Evolutionary conservation across 2,113 vertebrate species (phyloP).

Genomic region (Grallaria varia): DNA sequence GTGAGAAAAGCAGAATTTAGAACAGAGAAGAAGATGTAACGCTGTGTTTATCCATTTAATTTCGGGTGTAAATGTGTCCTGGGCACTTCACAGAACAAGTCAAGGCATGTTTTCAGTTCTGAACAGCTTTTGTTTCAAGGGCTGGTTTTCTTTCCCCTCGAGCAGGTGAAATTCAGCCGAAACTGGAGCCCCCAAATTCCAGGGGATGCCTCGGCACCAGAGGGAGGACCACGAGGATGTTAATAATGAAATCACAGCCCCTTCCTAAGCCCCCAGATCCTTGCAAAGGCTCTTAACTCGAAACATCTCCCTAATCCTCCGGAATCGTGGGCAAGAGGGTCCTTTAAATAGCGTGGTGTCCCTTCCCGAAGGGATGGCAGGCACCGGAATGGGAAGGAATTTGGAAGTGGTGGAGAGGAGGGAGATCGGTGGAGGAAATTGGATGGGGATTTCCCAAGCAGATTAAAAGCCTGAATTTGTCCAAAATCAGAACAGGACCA

Average conservation of each 20-base stretch:
- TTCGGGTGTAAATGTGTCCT: not conserved
- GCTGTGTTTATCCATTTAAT: rapidly evolving
- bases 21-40: not conserved
- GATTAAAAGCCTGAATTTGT: not conserved
- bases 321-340: not conserved
- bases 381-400: not conserved
- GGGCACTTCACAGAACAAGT: not conserved
- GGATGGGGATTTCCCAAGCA: not conserved
- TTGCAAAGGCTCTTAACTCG: not conserved
- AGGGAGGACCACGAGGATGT: not conserved
- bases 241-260: slow-evolving; percentile 16
- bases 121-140: not conserved
- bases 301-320: not conserved
- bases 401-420: not conserved
- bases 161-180: not conserved
- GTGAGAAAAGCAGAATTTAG: not conserved
- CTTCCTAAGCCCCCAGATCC: slow-evolving; percentile 20
- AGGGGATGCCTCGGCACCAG: not conserved
- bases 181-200: not conserved
- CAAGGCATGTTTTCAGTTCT: not conserved
- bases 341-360: not conserved
- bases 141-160: not conserved
- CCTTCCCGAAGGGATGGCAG: not conserved
- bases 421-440: not conserved
- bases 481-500: not conserved